phyloP scores from a whole-genome alignment of 2,888 invertebrate genomes.

The Drosophila nigritarsus region DNA sequence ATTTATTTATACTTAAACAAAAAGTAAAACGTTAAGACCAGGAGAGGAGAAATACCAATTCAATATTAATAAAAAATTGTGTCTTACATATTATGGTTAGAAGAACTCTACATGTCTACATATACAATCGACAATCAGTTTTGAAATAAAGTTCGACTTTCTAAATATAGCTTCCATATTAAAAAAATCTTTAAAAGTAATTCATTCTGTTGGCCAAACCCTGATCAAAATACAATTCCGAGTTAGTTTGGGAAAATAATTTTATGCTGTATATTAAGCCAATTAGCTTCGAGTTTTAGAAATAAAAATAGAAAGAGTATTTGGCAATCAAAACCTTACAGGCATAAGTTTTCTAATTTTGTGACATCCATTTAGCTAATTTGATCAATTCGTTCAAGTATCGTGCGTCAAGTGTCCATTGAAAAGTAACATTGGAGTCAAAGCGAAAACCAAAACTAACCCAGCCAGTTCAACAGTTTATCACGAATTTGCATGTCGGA shows the following conservation, averaged over 20 bases:
- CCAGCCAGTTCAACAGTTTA: slow-evolving; percentile 53
- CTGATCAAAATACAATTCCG: background rate
- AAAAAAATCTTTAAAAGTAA: background rate
- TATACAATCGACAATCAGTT: background rate
- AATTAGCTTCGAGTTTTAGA: background rate
- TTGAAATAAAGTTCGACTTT: background rate
- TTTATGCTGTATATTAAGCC: background rate
- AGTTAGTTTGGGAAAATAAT: background rate
- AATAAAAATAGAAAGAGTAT: background rate
- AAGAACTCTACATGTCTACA: background rate
- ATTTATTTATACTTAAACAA: slow-evolving; percentile 3
- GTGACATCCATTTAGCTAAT: background rate
- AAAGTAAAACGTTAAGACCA: background rate
- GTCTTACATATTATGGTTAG: background rate
- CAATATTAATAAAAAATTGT: background rate
- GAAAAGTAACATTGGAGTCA: background rate
- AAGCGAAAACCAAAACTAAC: slow-evolving; percentile 25
- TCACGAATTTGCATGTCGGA: slow-evolving; percentile 64
- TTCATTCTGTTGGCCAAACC: background rate
- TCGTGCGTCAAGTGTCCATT: background rate
- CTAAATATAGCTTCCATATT: background rate
- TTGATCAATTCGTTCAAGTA: slow-evolving; percentile 12
- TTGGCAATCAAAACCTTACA: background rate
- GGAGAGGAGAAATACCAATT: slow-evolving; percentile 14
- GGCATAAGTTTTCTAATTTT: slow-evolving; percentile 5